Base-by-base conservation (phyloP, 2,797 vertebrate species). In the Tauraco hartlaubi region DNA sequence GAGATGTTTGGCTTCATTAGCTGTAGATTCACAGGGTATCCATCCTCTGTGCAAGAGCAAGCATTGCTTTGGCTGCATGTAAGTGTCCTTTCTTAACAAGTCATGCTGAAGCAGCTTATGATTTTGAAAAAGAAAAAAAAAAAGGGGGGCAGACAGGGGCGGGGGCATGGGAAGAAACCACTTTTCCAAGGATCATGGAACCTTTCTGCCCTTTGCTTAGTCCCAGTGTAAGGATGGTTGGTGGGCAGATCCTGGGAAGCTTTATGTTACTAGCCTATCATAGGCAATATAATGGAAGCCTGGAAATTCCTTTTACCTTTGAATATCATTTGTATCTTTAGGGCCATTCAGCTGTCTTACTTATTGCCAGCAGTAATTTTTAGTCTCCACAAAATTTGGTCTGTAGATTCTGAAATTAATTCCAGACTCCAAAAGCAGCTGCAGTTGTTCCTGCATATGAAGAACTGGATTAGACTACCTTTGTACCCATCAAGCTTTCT, bases 1-100 rank as follows among this genome's bases (percentile, higher is more conserved):
- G 99, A 99, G 97, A 99, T 99, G 99, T 99, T 99, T 97, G 99
- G 99, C 90, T 99, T 99, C 98, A 99, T 99, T 94, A 99, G 99
- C 95, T 99, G 99, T 97, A 98, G 99, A 88, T 99, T 99, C 98
- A 99, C 99, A 19, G 99, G 99, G 61, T 99, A 99, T 91, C 99
- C 99, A 22, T 99, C 99, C 11, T 99, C 99, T 56, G 99, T 99
- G 80, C 99, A 99, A 92, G 99, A 99, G 94, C 99, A 99, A 97
- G 99, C 99, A 9, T 97, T 99, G 89, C 98, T 99, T 68, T 99
- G 99, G 99, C 98, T 99, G 81, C 99, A 99, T 95, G 99, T 99
- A 98, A 99, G 99, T 98, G 48, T 51, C 49, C 88, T 39, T 3
- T 23, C 52, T 75, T 86, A 52, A 68, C 9, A 12, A 62, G 73